Conservation (phyloP, 2,888 invertebrate species). For the Aethes cnicana region DNA sequence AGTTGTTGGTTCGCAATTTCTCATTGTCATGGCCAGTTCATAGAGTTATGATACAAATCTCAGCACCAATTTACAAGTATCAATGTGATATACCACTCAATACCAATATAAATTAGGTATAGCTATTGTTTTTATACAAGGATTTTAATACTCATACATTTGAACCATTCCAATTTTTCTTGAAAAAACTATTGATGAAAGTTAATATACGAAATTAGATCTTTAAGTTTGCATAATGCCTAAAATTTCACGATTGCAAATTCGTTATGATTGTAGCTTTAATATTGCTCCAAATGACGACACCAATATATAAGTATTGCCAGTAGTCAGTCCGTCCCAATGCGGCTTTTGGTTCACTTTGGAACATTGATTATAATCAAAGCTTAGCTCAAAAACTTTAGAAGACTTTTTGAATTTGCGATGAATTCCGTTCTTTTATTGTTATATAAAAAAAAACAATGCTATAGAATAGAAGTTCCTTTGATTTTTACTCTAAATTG, state of each 20-base stretch:
- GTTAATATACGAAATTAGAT: slow-evolving; percentile 18
- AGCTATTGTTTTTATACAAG: slow-evolving; percentile 60
- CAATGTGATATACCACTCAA: slow-evolving; percentile 25
- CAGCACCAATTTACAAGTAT: slow-evolving; percentile 21
- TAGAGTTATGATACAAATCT: slow-evolving; percentile 19
- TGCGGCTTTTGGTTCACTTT: slow-evolving; percentile 54
- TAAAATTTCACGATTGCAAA: slow-evolving; percentile 25
- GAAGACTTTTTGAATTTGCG: slow-evolving; percentile 9
- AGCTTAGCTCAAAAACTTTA: slow-evolving; percentile 2
- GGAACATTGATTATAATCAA: not conserved
- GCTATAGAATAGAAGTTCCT: too few relatives aligned
- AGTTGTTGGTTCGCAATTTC: not conserved
- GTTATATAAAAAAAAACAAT: slow-evolving; percentile 1
- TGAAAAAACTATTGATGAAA: slow-evolving; percentile 25
- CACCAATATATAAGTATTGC: slow-evolving; percentile 66
- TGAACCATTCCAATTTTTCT: slow-evolving; percentile 66
- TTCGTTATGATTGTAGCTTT: slow-evolving; percentile 37
- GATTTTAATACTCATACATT: slow-evolving; percentile 71
- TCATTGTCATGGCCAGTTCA: slow-evolving; percentile 11
- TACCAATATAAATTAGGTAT: slow-evolving; percentile 27
- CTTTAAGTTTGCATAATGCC: slow-evolving; percentile 26
- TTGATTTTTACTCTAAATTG: not conserved
- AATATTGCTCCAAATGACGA: slow-evolving; percentile 54
- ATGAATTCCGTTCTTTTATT: slow-evolving; percentile 2
- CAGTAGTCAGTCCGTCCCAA: slow-evolving; percentile 69